Percentiles rank a stretch among this genome's conserved stretches.
Evolutionary conservation across 1,140 invertebrate species (phyloP).

Genomic region (Choristoneura fumiferana): DNA sequence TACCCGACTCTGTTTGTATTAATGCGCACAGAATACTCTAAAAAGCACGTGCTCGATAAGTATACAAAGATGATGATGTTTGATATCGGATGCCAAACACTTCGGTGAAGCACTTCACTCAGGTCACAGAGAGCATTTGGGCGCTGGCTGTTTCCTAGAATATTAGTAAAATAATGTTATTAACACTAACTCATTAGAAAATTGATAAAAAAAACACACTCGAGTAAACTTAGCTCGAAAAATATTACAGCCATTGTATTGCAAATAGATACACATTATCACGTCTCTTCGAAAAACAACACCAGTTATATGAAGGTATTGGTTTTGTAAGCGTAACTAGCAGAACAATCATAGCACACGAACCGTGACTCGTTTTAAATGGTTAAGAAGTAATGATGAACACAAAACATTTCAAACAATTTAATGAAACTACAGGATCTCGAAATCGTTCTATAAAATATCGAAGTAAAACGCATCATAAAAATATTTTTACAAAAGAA

Average conservation of each 20-base stretch:
- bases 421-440: too few relatives aligned
- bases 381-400: too few relatives aligned
- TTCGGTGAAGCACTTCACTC: slow-evolving; percentile 40
- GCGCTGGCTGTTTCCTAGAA: slow-evolving; percentile 71
- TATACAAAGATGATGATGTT: slow-evolving; percentile 18
- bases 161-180: slow-evolving; percentile 51
- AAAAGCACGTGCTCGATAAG: not conserved
- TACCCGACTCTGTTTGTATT: not conserved
- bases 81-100: slow-evolving; percentile 22
- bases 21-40: not conserved
- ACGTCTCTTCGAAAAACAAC: not conserved
- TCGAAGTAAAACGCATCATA: not conserved
- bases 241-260: too few relatives aligned
- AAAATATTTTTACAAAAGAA: slow-evolving; percentile 4
- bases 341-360: not conserved
- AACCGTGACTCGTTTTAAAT: not conserved
- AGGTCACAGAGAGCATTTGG: slow-evolving; percentile 75
- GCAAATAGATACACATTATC: not conserved
- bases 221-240: too few relatives aligned
- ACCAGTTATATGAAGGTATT: not conserved
- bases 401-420: too few relatives aligned
- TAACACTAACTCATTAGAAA: not conserved
- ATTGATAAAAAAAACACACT: slow-evolving; percentile 22
- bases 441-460: too few relatives aligned
- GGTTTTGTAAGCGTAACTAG: not conserved